These are phyloP conservation scores for Chrysochloris asiatica DNA, from an alignment of 2,113 vertebrate genomes.

Conservation along the genomic window DNA sequence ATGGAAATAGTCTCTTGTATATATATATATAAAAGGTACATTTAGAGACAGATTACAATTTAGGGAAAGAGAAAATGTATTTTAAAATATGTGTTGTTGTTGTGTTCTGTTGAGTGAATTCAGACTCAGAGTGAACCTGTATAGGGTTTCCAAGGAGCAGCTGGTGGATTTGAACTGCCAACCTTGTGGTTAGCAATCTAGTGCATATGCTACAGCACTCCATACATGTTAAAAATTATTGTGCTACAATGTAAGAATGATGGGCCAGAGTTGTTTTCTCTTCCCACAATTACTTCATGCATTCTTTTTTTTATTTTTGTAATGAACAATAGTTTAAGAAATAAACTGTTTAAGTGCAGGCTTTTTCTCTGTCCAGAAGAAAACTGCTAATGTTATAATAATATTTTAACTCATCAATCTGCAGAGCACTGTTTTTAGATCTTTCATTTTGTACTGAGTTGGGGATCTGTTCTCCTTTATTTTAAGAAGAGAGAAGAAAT, in stretches of 20 bases:
- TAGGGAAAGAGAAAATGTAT: background rate
- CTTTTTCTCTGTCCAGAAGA: background rate
- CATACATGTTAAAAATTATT: background rate
- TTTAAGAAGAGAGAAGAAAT: background rate
- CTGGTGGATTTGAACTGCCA: too few relatives aligned
- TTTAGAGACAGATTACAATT: background rate
- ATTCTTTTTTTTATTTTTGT: background rate
- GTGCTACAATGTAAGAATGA: background rate
- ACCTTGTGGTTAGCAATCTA: too few relatives aligned
- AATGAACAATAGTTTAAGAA: background rate
- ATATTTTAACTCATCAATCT: background rate
- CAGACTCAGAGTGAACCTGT: too few relatives aligned
- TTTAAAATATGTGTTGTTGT: too few relatives aligned
- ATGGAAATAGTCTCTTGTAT: background rate
- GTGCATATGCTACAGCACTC: background rate
- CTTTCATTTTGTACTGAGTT: background rate
- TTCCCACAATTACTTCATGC: background rate
- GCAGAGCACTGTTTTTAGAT: background rate
- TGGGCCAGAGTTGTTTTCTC: background rate
- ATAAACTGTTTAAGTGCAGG: background rate
- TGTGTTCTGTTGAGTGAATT: too few relatives aligned
- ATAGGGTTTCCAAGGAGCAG: too few relatives aligned
- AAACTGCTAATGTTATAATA: background rate
- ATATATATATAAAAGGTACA: background rate
- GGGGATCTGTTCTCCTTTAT: background rate